Base-by-base conservation (phyloP, 2,888 invertebrate species). In the Chalcosyrphus nemorum region DNA sequence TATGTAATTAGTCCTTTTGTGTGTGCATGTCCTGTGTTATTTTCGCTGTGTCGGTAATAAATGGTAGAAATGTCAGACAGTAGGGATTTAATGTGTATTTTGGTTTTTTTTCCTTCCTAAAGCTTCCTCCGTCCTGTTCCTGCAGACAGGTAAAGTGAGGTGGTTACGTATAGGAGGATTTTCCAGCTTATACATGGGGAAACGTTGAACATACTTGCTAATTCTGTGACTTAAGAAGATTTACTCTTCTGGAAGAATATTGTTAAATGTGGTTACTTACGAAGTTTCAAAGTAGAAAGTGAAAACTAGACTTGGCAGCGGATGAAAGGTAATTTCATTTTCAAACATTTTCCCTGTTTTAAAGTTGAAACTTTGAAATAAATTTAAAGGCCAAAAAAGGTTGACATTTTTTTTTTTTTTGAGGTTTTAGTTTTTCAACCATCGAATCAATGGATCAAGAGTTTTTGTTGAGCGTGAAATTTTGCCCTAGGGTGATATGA, bases 1-100 rank as follows among this genome's bases (percentile, higher is more conserved):
- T 86, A 86, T 80, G 86, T 86, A 86, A 86, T 86, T 86, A 86
- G 77, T 77, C 76, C 76, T 57, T 81, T 76, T 76, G 75, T 75
- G 54, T 72, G 63, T 54, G 41, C 56, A 43, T 59, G n/a, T 45
- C 66, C 72, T 56, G 9, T 74, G 9, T 74, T n/a, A 50, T 41
- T 35, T 29, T 54, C 27, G 43, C 19, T 2, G n/a, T 32, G 35
- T 61, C 63, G 45, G 75, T 41, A 75, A 59, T 59, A 6, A 56
- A 65, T 75, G 75, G 75, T 81, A 24, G 59, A 59, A 45, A 45
- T 54, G 66, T 56, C 66, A 70, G 56, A 70, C 80, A 76, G 47
- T 68, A 17, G 54, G 27, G 21, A 7, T 47, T 59, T 50, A 24
- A 24, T 24, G 24, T 24, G 24, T 13, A 27, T 15, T 15, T 56